phyloP scores from a whole-genome alignment of 2,888 invertebrate species.

The Clusia tigrina region DNA sequence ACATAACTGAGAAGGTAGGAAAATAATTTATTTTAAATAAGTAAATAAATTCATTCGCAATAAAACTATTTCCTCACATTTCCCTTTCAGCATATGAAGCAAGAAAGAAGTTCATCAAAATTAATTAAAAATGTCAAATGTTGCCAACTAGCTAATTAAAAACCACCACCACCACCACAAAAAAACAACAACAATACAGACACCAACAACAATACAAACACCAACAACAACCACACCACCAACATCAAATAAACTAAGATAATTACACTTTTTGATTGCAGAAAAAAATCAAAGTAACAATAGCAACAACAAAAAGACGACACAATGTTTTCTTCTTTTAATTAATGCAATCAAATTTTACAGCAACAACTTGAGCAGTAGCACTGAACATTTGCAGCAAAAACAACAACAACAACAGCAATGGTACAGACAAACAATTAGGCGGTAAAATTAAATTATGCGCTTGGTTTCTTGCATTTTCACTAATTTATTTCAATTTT shows the following conservation, averaged over 20 bases:
- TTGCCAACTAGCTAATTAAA: slow-evolving; percentile 46
- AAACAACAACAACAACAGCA: slow-evolving; percentile 26
- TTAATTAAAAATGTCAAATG: slow-evolving; percentile 34
- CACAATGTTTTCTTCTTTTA: slow-evolving; percentile 38
- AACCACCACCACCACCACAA: slow-evolving; percentile 20
- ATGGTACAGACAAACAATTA: slow-evolving; percentile 28
- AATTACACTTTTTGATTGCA: too few relatives aligned
- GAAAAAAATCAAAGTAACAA: not conserved
- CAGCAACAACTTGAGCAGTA: slow-evolving; percentile 17
- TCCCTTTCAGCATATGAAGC: too few relatives aligned
- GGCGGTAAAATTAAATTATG: slow-evolving; percentile 51
- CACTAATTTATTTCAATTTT: slow-evolving; percentile 27
- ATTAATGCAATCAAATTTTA: slow-evolving; percentile 53
- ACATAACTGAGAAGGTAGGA: too few relatives aligned
- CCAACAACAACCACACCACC: not conserved
- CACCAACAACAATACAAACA: slow-evolving; percentile 5
- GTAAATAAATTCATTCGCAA: too few relatives aligned
- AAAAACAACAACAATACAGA: not conserved
- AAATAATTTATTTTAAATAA: too few relatives aligned
- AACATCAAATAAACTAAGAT: not conserved
- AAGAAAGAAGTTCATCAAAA: slow-evolving; percentile 12
- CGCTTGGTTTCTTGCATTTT: slow-evolving; percentile 54
- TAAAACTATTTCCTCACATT: not conserved
- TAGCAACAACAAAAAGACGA: not conserved
- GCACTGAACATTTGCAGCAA: not conserved